phyloP scores from a whole-genome alignment of 2,113 vertebrate species.

The Bubo scandiacus region DNA sequence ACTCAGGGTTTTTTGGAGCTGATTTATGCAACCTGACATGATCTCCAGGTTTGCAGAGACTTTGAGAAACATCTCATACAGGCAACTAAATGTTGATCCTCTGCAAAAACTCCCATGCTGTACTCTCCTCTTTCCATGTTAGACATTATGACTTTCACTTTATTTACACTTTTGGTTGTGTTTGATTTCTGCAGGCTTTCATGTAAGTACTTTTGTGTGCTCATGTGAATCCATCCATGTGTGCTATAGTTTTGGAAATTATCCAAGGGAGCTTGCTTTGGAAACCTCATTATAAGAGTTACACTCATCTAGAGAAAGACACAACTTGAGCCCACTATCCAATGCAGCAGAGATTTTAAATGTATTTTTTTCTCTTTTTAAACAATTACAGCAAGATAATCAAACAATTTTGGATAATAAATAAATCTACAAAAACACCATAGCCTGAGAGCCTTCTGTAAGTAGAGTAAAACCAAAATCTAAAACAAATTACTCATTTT shows the following conservation, averaged over 20 bases:
- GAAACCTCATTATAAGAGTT: not conserved
- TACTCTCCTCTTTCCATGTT: not conserved
- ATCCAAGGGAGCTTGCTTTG: not conserved
- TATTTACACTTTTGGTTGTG: not conserved
- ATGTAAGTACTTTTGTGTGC: not conserved
- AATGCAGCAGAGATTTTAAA: not conserved
- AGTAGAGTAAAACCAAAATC: not conserved
- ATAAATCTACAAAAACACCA: not conserved
- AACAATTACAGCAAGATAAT: not conserved
- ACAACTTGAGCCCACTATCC: rapidly evolving
- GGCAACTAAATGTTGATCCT: not conserved
- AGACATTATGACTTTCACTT: not conserved
- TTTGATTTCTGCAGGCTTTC: not conserved
- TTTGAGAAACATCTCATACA: not conserved
- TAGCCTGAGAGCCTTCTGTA: not conserved
- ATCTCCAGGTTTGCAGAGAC: not conserved
- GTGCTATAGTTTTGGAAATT: not conserved
- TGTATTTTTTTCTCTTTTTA: not conserved
- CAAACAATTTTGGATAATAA: not conserved
- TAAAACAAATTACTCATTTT: not conserved
- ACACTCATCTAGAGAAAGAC: not conserved
- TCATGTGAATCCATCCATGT: not conserved
- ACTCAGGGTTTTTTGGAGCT: not conserved
- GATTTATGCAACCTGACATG: not conserved
- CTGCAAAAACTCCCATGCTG: not conserved